Evolutionary conservation across 2,888 invertebrate species (phyloP), one percentile per base, ranked within the genome.

Genomic region (Tridacna crocea): DNA sequence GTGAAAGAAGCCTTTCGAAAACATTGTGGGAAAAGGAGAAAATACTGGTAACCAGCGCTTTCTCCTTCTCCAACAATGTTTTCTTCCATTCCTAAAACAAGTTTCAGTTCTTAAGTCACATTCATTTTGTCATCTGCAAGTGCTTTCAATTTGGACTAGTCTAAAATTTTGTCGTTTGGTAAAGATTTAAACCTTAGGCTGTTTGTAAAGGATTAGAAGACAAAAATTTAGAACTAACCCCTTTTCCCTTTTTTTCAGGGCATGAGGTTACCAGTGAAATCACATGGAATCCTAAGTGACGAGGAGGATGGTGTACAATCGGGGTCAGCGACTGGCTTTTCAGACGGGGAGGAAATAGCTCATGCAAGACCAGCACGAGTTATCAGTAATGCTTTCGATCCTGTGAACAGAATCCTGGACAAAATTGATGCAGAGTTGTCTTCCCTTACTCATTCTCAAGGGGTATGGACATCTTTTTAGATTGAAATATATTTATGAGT

Each of bases 341-440:
- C 89, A 6, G 90, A 89, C 66, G 84, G 74, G 15, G 75, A 60
- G 26, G 88, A 88, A 66, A 27, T 48, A 0, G 65, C 70, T 19
- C 55, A 72, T 27, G 55, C 77, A 68, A 24, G 22, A 24, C 22
- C 47, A 6, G 51, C 48, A 3, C 46, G 24, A 17, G 36, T 55
- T n/a, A 27, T 66, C 19, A 79, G 26, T 26, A 48, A 47, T 63
- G 85, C 83, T 26, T 83, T 79, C 26, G 92, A 92, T 79, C 91
- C 92, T 11, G 90, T 91, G 4, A 88, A 88, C 55, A 75, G 83
- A 24, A 88, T 92, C 19, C 84, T 92, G 61, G 91, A 91, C 85
- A 92, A 89, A 83, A 92, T 92, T 26, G 92, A 92, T 83, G 91
- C 92, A 0, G 91, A 92, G 75, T 81, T 92, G 11, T 88, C 84